These are phyloP conservation scores for Barbus barbus DNA, from an alignment of 2,113 vertebrate genomes.

Conservation along the genomic window DNA sequence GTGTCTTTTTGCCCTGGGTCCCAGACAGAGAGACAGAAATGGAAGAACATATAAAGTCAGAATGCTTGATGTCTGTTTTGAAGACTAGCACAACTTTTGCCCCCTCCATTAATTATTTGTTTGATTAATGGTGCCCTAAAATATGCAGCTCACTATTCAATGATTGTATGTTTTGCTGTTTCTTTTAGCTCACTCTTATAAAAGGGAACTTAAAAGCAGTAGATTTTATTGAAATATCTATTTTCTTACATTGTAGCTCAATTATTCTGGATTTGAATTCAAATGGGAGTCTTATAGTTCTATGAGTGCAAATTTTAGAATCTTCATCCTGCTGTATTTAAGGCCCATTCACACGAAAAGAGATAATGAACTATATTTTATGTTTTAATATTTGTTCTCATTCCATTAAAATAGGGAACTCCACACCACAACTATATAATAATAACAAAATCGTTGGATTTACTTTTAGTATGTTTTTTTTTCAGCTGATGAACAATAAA, in stretches of 20 bases:
- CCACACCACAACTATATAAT: background rate
- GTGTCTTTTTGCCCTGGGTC: conserved; percentile 72
- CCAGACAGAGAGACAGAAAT: conserved; percentile 65
- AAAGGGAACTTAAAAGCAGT: background rate
- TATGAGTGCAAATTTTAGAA: background rate
- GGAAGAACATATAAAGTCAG: conserved; percentile 59
- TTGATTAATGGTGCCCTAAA: conserved; percentile 65
- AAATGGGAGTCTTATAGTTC: background rate
- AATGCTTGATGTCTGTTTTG: conserved; percentile 74
- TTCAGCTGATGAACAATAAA: background rate
- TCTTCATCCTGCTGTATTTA: background rate
- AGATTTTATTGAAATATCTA: background rate
- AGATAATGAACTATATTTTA: too few species aligned
- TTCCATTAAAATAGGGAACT: background rate
- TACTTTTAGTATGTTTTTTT: too few species aligned
- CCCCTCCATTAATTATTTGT: conserved; percentile 75
- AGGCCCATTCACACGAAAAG: too few species aligned
- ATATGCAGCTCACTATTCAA: conserved; percentile 61
- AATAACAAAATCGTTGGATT: background rate
- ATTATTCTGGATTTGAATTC: background rate
- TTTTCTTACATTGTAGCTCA: background rate
- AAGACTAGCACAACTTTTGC: conserved; percentile 62
- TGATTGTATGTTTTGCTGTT: background rate
- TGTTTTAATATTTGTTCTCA: background rate
- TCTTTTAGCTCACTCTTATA: conserved; percentile 22